phyloP scores from a whole-genome alignment of 2,113 vertebrate genomes.

The Mola mola region DNA sequence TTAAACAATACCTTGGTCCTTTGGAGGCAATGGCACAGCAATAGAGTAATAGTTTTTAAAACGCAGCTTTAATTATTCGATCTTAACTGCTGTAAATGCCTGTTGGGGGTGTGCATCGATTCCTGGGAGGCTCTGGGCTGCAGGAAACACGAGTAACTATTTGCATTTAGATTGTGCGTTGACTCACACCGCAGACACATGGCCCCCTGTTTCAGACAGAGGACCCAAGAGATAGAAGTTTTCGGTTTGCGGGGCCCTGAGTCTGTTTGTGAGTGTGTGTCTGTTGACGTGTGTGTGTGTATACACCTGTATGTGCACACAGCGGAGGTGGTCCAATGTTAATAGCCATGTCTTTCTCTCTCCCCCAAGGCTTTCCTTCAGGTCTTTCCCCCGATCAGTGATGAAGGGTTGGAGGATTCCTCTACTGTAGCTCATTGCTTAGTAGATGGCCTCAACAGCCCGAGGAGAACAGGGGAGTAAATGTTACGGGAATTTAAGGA shows the following conservation, averaged over 20 bases:
- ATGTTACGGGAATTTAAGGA: constrained; percentile 65
- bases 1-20: constrained; percentile 18
- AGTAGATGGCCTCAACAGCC: constrained; percentile 59
- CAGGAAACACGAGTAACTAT: constrained; percentile 59
- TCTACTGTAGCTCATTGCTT: constrained; percentile 58
- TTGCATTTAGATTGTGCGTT: constrained; percentile 77
- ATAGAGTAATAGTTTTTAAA: constrained; percentile 1
- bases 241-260: constrained; percentile 6
- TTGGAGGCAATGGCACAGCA: neutral
- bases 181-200: constrained; percentile 40
- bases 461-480: constrained; percentile 53
- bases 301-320: constrained; percentile 26
- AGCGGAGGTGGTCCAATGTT: constrained; percentile 35
- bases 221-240: constrained; percentile 14
- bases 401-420: constrained; percentile 55
- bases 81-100: constrained; percentile 46
- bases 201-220: constrained; percentile 24
- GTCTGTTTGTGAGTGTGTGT: constrained; percentile 28
- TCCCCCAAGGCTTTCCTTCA: constrained; percentile 28
- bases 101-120: constrained; percentile 17
- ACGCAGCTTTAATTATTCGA: constrained; percentile 63
- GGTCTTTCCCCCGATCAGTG: constrained; percentile 38
- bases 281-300: constrained; percentile 1
- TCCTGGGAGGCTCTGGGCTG: constrained; percentile 44
- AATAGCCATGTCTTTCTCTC: constrained; percentile 42